phyloP scores from a whole-genome alignment of 2,888 invertebrate species.

The Himalopsyche japonica region DNA sequence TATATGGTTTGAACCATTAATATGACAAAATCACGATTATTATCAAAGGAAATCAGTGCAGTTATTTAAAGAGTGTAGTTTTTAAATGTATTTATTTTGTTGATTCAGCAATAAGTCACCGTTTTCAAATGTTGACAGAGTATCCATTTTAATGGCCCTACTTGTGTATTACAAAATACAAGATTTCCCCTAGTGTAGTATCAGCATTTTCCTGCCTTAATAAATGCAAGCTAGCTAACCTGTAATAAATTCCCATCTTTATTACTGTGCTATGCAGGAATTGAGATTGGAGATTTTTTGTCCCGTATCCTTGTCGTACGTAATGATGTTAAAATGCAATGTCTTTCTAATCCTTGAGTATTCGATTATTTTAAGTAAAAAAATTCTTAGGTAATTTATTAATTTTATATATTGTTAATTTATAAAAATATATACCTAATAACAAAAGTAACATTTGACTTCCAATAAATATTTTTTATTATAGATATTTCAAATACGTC shows the following conservation, averaged over 20 bases:
- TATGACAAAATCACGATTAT: too few species aligned
- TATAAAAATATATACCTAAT: too few species aligned
- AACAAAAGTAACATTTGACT: too few species aligned
- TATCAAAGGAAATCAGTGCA: too few species aligned
- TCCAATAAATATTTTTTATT: too few species aligned
- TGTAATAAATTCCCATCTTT: constrained; percentile 24
- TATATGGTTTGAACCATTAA: too few species aligned
- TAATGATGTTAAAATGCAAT: not conserved
- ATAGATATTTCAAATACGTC: too few species aligned
- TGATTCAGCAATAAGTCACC: too few species aligned
- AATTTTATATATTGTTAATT: too few species aligned
- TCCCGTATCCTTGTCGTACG: not conserved
- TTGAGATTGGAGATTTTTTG: constrained; percentile 6
- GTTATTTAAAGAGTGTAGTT: not conserved
- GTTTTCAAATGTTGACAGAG: not conserved
- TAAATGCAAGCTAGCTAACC: constrained; percentile 14
- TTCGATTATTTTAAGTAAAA: too few species aligned
- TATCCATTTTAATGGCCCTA: not conserved
- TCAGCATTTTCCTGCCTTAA: not conserved
- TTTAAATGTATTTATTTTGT: too few species aligned
- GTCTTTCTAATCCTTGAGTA: not conserved
- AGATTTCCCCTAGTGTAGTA: not conserved
- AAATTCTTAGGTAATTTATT: too few species aligned
- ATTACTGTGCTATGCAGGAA: constrained; percentile 26
- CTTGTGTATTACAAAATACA: not conserved